phyloP scores from a whole-genome alignment of 2,888 invertebrate species.

The Abscondita cerata region DNA sequence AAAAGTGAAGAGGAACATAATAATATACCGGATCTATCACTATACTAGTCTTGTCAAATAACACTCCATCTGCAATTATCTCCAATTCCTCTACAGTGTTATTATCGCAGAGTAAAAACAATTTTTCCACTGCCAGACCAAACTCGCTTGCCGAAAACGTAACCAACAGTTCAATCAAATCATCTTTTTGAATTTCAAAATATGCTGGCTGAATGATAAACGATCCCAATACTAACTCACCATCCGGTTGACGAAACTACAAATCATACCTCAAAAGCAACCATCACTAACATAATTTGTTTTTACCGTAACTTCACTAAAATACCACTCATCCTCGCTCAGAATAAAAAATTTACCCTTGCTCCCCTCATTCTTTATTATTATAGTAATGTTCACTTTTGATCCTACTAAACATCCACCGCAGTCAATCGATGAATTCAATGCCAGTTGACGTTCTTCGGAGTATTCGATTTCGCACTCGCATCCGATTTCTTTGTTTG shows the following conservation, averaged over 20 bases:
- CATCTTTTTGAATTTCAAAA: slow-evolving; percentile 53
- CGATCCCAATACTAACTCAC: slow-evolving; percentile 48
- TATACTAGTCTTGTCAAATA: slow-evolving; percentile 49
- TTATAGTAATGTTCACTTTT: slow-evolving; percentile 45
- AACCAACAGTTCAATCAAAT: slow-evolving; percentile 53
- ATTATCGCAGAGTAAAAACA: slow-evolving; percentile 58
- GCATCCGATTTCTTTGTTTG: not conserved
- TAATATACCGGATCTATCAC: slow-evolving; percentile 42
- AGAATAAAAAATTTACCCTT: slow-evolving; percentile 57
- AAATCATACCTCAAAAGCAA: not conserved
- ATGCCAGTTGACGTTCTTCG: slow-evolving; percentile 38
- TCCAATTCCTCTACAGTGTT: slow-evolving; percentile 54
- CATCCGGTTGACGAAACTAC: slow-evolving; percentile 35
- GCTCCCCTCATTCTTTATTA: slow-evolving; percentile 55
- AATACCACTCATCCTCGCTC: slow-evolving; percentile 58
- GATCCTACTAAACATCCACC: slow-evolving; percentile 57
- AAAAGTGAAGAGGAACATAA: not conserved
- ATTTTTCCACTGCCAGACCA: slow-evolving; percentile 56
- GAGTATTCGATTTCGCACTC: slow-evolving; percentile 33
- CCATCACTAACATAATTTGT: not conserved
- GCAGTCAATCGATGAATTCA: slow-evolving; percentile 57
- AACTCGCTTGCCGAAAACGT: slow-evolving; percentile 53
- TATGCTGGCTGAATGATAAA: slow-evolving; percentile 58
- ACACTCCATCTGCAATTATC: slow-evolving; percentile 58
- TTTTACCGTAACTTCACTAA: slow-evolving; percentile 52